Evolutionary conservation across 2,113 vertebrate species (phyloP), one percentile per base, ranked within the genome.

Genomic region (Setophaga coronata): DNA sequence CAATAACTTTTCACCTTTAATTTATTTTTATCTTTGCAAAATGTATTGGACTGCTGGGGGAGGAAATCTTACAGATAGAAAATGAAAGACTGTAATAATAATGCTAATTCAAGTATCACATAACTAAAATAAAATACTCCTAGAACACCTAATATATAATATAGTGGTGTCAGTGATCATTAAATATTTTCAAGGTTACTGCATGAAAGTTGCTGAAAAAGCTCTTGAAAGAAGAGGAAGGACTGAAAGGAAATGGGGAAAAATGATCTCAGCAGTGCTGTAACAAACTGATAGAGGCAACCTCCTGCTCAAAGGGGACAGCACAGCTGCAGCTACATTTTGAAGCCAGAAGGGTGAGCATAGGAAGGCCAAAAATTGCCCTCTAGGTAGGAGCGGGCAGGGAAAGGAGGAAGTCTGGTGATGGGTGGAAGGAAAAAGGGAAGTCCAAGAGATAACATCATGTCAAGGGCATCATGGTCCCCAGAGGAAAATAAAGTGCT

Each of bases 101-200:
- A 95, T 82, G 47, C 62, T 83, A 94, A 94, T 95, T 90, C 85
- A 86, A 83, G 47, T 89, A 91, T 90, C 84, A 85, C 38, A 57
- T 87, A 90, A 73, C 62, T 80, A 86, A 94, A 93, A 87, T 95
- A 94, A 94, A 97, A 93, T 93, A 93, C 50, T 6, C 76, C 33
- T 62, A 91, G 71, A 90, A 72, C 18, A 82, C 45, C 20, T 90
- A 72, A 82, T 91, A 82, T 71, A 93, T 90, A 73, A 82, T 91
- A 82, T 67, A 94, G 72, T 56, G 47, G 51, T 83, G 72, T 23
- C 36, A 25, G 56, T 60, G 36, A 74, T 91, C 71, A 56, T 86
- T 91, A 90, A 92, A 77, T 93, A 66, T 88, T 93, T 95, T 93
- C 93, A 96, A 96, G 92, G 84, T 94, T 84, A 91, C 62, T 38